Evolutionary conservation across 2,888 invertebrate genomes (phyloP), one percentile per base, ranked within the genome.

Genomic region (Pollenia labialis): DNA sequence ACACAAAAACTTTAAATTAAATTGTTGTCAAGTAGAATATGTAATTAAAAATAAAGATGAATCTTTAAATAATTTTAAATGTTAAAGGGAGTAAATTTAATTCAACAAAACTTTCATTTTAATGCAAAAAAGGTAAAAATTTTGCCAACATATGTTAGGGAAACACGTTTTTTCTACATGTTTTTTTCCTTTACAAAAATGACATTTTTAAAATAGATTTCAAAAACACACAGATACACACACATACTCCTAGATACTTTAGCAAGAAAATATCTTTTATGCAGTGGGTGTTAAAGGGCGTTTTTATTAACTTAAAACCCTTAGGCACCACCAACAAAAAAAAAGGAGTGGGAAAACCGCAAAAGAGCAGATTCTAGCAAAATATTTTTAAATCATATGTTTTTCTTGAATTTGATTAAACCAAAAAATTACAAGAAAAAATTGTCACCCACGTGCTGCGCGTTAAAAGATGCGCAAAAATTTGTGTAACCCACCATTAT

Each of bases 391-490:
- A 80, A 44, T 46, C 71, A 71, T 68, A 42, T 76, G 60, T 82
- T 69, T 40, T 71, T 46, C 10, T 50, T 46, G 10, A 42, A 71
- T 46, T 46, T 12, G 48, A 44, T 14, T 54, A 32, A 64, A 50
- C 18, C 9, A 68, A 82, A 60, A 40, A 60, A 69, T 42, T 32
- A 16, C 40, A 52, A 60, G 74, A 62, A 72, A 23, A 32, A 32
- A 40, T 4, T 52, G 42, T 72, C 84, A 74, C 87, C 87, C 87
- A 87, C 87, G 87, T 87, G 87, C 66, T 87, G 87, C 84, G 87
- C 87, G 68, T 46, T 69, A 74, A 11, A 50, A 52, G 68, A 72
- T 87, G 87, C 87, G 87, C 87, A 77, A 60, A 77, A 56, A 71
- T n/a, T 3, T 1, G 11, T 54, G 2, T 48, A 8, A 12, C 14